These are phyloP conservation scores for Xestobium rufovillosum DNA, from an alignment of 2,888 invertebrate species.

Conservation along the genomic window DNA sequence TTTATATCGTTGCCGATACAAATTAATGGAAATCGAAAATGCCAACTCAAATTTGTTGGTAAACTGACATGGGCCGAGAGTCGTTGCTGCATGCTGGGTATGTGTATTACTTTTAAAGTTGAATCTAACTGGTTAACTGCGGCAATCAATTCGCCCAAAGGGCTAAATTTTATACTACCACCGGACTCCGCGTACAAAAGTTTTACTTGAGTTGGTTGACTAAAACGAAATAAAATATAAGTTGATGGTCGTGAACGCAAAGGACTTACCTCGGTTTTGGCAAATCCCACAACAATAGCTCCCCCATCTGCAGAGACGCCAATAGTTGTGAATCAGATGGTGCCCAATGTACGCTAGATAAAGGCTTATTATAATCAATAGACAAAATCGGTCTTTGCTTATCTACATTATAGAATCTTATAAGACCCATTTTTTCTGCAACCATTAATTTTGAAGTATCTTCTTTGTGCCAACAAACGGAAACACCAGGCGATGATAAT, in stretches of 20 bases:
- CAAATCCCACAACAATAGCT: slow-evolving; percentile 62
- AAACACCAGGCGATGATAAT: slow-evolving; percentile 59
- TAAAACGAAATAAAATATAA: too few species aligned
- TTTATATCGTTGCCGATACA: slow-evolving; percentile 54
- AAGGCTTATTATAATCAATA: slow-evolving; percentile 53
- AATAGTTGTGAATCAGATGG: slow-evolving; percentile 53
- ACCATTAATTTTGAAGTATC: slow-evolving; percentile 65
- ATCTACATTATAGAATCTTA: slow-evolving; percentile 64
- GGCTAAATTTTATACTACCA: slow-evolving; percentile 53
- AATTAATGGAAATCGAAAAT: slow-evolving; percentile 53
- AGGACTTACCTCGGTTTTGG: slow-evolving; percentile 53
- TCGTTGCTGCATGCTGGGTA: slow-evolving; percentile 50
- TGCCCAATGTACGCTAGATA: slow-evolving; percentile 66
- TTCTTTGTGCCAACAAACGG: slow-evolving; percentile 61
- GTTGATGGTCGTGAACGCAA: neutral
- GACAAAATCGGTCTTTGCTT: slow-evolving; percentile 60
- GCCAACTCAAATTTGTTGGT: slow-evolving; percentile 56
- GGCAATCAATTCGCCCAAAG: slow-evolving; percentile 56
- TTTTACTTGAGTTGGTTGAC: slow-evolving; percentile 53
- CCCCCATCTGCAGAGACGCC: slow-evolving; percentile 57
- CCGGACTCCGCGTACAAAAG: slow-evolving; percentile 59
- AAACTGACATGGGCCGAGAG: slow-evolving; percentile 49
- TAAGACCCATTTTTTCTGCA: slow-evolving; percentile 66
- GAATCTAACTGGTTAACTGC: slow-evolving; percentile 60
- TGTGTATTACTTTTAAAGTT: slow-evolving; percentile 56